Percentiles rank a stretch among this genome's conserved stretches.
These are phyloP conservation scores for Luehdorfia chinensis DNA, from an alignment of 1,140 invertebrate genomes.

Conservation along the genomic window DNA sequence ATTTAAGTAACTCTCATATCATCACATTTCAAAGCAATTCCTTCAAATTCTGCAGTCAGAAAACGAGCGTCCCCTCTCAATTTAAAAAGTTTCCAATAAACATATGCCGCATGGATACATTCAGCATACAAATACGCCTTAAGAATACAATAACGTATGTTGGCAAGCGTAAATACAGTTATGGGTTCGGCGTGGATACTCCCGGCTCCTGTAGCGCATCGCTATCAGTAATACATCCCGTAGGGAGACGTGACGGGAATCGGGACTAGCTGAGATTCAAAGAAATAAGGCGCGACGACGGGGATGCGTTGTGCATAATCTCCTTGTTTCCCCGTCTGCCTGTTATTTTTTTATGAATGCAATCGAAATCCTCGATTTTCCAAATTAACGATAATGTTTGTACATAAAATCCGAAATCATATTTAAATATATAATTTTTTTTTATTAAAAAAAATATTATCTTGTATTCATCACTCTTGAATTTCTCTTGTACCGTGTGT, in stretches of 20 bases:
- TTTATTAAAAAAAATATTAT: too few species aligned
- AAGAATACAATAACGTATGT: constrained; percentile 60
- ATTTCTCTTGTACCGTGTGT: too few species aligned
- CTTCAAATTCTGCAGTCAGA: constrained; percentile 4
- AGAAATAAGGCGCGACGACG: constrained; percentile 29
- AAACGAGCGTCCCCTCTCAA: constrained; percentile 40
- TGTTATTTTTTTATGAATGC: background rate
- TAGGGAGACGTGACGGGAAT: constrained; percentile 50
- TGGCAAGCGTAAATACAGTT: constrained; percentile 55
- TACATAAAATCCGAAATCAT: too few species aligned
- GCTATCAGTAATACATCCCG: constrained; percentile 58
- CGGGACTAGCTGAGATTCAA: constrained; percentile 10
- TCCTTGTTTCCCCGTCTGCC: constrained; percentile 14
- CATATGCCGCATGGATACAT: constrained; percentile 58
- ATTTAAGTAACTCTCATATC: background rate
- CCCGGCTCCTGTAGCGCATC: constrained; percentile 32
- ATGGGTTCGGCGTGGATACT: constrained; percentile 32
- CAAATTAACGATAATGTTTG: too few species aligned
- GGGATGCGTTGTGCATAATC: constrained; percentile 45
- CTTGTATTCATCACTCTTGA: too few species aligned
- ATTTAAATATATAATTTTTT: too few species aligned
- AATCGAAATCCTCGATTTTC: too few species aligned
- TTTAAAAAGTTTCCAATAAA: constrained; percentile 59
- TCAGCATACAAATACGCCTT: constrained; percentile 58
- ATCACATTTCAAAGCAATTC: background rate